These are phyloP conservation scores for Syrmaticus mikado DNA, from an alignment of 2,113 vertebrate species.

Conservation along the genomic window DNA sequence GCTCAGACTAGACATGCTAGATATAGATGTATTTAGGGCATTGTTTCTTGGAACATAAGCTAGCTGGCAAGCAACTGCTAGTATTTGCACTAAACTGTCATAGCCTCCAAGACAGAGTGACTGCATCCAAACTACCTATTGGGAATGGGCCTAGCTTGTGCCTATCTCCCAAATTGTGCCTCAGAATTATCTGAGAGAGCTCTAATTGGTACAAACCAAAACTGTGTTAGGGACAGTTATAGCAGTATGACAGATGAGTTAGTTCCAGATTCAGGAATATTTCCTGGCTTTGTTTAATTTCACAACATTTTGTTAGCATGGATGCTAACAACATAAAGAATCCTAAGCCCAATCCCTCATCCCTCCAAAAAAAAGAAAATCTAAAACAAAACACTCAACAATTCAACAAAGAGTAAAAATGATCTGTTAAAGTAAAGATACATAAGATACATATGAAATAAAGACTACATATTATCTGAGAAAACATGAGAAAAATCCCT, in stretches of 20 bases:
- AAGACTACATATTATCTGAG: neutral
- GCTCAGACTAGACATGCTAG: neutral
- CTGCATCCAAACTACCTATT: neutral
- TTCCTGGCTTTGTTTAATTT: neutral
- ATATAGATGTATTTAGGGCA: neutral
- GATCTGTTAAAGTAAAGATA: neutral
- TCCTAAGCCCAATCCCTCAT: neutral
- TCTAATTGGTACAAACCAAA: neutral
- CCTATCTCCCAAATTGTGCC: neutral
- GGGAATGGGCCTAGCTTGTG: neutral
- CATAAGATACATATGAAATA: neutral
- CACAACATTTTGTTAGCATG: neutral
- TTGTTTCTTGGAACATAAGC: neutral
- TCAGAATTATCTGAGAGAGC: neutral
- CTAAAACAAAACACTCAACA: neutral
- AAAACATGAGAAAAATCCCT: neutral
- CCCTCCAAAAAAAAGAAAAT: neutral
- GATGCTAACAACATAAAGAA: neutral
- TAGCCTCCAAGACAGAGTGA: slow-evolving; percentile 10
- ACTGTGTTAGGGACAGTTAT: neutral
- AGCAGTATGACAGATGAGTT: neutral
- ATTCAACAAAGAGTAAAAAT: neutral
- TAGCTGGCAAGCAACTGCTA: neutral
- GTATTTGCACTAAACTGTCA: neutral
- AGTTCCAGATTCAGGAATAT: neutral